Evolutionary conservation across 2,888 invertebrate species (phyloP).

Genomic region (Petrolisthes manimaculis): DNA sequence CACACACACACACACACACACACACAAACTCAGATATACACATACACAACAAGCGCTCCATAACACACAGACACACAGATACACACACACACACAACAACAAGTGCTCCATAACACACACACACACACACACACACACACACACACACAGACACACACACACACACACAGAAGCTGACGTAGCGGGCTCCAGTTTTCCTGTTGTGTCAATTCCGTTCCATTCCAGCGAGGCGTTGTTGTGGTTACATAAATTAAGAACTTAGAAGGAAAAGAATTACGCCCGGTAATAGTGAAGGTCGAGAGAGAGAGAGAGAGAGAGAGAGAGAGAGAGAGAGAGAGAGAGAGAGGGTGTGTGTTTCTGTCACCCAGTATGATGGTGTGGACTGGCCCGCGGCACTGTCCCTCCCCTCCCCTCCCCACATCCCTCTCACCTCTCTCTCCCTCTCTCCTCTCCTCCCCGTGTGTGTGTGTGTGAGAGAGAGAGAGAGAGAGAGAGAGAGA

Average conservation of each 20-base stretch:
- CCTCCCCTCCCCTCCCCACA: not conserved
- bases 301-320: conserved; percentile 24
- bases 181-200: too few species aligned
- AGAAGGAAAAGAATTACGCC: too few species aligned
- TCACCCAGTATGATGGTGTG: conserved; percentile 20
- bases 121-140: not conserved
- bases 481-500: too few species aligned
- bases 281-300: not conserved
- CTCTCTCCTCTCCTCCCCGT: not conserved
- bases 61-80: not conserved
- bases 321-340: conserved; percentile 20
- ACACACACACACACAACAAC: too few species aligned
- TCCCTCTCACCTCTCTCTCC: not conserved
- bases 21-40: conserved; percentile 5
- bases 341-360: conserved; percentile 21
- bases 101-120: not conserved
- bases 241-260: too few species aligned
- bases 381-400: conserved; percentile 21
- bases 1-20: not conserved
- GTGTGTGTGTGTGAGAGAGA: not conserved
- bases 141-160: conserved; percentile 10
- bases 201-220: too few species aligned
- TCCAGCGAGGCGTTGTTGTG: too few species aligned
- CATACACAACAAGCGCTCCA: not conserved
- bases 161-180: conserved; percentile 8